Evolutionary conservation across 2,888 invertebrate genomes (phyloP), one percentile per base, ranked within the genome.

Genomic region (Lochmaea capreae): DNA sequence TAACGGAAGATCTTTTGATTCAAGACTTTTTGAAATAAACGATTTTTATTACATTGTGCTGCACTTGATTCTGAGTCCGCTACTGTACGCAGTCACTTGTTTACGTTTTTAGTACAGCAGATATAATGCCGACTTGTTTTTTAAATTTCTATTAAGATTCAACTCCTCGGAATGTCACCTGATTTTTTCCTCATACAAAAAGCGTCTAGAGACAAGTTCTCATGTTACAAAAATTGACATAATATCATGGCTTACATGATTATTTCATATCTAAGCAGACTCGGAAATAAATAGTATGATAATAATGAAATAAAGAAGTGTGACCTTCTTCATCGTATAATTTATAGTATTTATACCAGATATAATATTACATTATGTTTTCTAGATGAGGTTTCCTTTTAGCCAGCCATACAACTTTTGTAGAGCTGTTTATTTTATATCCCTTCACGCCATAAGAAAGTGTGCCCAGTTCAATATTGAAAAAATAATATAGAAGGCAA

Each of bases 121-220:
- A 22, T 58, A 58, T 26, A 26, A 26, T 58, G 58, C 58, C 26
- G 58, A 58, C 58, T 58, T 11, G 26, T 58, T 61, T 39, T 61
- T 61, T 61, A n/a, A n/a, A 39, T 61, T 61, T 61, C 16, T 14
- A 61, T 61, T 61, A 61, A 61, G 61, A 61, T 61, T 61, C 61
- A 39, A 61, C 33, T 33, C 61, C 5, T n/a, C n/a, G 61, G 61
- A 61, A 61, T 61, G 61, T 61, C 61, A 61, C 61, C 61, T 61
- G 39, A 61, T 61, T 61, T 61, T 61, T 61, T 61, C 61, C 39
- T 9, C 9, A 61, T 39, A 61, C n/a, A 16, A 61, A 33, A 39
- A 39, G 61, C n/a, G 54, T 16, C 33, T n/a, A 61, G 33, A 61
- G 39, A 61, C 61, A 14, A 33, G 61, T 61, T 39, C 61, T 39